A percentile compares a stretch with the other conserved stretches of the same genome.
Conservation (phyloP, 2,113 vertebrate species). For the Silurus glanis region DNA sequence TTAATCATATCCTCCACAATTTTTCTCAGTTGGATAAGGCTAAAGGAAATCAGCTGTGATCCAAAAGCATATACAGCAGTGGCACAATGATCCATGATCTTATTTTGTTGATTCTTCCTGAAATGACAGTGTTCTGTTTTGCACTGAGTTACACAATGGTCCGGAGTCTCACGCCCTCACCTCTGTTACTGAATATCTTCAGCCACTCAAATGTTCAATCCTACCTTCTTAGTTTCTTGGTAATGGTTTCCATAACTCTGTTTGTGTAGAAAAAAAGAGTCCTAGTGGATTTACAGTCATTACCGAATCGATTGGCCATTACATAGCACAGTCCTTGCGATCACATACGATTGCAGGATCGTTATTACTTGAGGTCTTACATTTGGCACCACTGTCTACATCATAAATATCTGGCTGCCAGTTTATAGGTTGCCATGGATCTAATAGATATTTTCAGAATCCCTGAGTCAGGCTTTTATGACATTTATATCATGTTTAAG, state of each 20-base stretch:
- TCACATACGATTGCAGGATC: constrained; percentile 26
- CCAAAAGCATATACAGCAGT: not conserved
- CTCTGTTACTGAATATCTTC: not conserved
- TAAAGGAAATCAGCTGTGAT: constrained; percentile 6
- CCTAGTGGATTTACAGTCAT: not conserved
- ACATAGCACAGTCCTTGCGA: constrained; percentile 3
- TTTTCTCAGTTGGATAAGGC: constrained; percentile 18
- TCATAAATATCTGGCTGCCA: constrained; percentile 41
- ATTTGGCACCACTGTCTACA: constrained; percentile 8
- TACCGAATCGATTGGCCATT: constrained; percentile 15
- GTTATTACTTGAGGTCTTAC: constrained; percentile 15
- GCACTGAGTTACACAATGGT: not conserved
- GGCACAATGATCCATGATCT: not conserved
- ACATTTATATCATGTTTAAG: constrained; percentile 32
- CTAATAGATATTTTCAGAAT: constrained; percentile 47
- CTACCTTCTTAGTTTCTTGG: not conserved
- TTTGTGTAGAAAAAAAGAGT: not conserved
- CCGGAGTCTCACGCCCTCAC: not conserved
- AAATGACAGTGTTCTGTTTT: not conserved
- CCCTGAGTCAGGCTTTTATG: constrained; percentile 52
- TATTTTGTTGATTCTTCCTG: not conserved
- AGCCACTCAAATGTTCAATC: not conserved
- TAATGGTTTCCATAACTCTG: not conserved
- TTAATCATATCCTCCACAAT: constrained; percentile 33
- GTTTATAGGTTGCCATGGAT: constrained; percentile 54